These are phyloP conservation scores for Planococcus citri DNA, from an alignment of 1,140 invertebrate genomes.

Conservation along the genomic window DNA sequence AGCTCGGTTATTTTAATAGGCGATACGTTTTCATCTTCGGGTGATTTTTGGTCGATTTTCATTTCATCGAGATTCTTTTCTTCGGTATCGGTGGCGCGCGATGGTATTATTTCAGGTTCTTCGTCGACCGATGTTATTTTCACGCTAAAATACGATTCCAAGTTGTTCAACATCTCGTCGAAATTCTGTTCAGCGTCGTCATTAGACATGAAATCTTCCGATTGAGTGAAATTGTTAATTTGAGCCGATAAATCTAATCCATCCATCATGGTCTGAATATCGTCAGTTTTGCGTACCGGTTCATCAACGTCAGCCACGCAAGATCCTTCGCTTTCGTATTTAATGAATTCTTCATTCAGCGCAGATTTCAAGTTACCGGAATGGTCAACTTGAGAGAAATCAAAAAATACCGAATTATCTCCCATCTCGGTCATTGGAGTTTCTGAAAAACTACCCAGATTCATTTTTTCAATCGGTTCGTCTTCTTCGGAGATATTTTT, in stretches of 20 bases:
- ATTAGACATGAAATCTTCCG: background rate
- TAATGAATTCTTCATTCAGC: background rate
- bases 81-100: background rate
- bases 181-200: background rate
- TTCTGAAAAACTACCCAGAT: background rate
- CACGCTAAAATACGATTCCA: background rate
- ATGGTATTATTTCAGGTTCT: background rate
- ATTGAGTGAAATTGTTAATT: background rate
- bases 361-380: background rate
- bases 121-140: background rate
- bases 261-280: background rate
- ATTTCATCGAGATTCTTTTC: too few species aligned
- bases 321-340: constrained; percentile 11
- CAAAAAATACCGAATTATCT: background rate
- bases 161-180: background rate
- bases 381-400: background rate
- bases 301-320: background rate
- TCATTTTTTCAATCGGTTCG: background rate
- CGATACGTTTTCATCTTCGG: background rate
- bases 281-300: background rate
- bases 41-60: background rate
- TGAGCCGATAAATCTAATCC: background rate
- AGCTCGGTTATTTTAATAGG: background rate
- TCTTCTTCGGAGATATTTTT: background rate
- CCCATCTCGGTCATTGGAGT: background rate